Evolutionary conservation across 2,888 invertebrate genomes (phyloP), one percentile per base, ranked within the genome.

Genomic region (Drosophila mulleri): DNA sequence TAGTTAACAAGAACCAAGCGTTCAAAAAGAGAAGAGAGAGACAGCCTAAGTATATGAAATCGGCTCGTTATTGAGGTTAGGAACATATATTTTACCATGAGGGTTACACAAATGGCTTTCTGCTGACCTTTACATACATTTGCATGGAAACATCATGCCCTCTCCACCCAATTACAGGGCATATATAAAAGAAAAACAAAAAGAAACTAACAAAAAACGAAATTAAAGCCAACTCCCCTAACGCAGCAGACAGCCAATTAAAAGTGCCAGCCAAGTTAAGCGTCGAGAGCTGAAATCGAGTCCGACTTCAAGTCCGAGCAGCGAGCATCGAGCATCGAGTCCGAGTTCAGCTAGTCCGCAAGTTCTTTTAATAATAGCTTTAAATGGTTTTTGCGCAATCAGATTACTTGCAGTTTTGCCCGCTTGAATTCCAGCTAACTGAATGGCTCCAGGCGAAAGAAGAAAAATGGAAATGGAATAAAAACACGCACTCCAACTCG

Each of bases 331-430:
- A 29, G 26, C 26, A 26, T 26, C 47, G 58, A 47, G 53, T 53
- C 35, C 18, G 35, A 44, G 60, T 52, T 35, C 67, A 41, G 66
- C 60, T 50, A 50, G 50, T 66, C 57, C 60, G 67, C 70, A 56
- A 72, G 83, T 75, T 86, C 83, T 85, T 71, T 80, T 82, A 85
- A 85, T 74, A 82, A 82, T 85, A 75, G 75, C 75, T 78, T 83
- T 72, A 75, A 88, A 75, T 80, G 64, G 61, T 42, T 77, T 80
- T 80, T 69, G 78, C 78, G 64, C 71, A 83, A 83, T 85, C 74
- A 72, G 80, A 87, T 87, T 72, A 54, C 59, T 65, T 65, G 63
- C 63, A 64, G 58, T 59, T 71, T 61, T 77, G 64, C 26, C 45
- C 47, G 48, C 50, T 52, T 68, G 61, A 59, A 71, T 83, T 73